Evolutionary conservation across 1,140 invertebrate genomes (phyloP).

Genomic region (Augochlora pura): DNA sequence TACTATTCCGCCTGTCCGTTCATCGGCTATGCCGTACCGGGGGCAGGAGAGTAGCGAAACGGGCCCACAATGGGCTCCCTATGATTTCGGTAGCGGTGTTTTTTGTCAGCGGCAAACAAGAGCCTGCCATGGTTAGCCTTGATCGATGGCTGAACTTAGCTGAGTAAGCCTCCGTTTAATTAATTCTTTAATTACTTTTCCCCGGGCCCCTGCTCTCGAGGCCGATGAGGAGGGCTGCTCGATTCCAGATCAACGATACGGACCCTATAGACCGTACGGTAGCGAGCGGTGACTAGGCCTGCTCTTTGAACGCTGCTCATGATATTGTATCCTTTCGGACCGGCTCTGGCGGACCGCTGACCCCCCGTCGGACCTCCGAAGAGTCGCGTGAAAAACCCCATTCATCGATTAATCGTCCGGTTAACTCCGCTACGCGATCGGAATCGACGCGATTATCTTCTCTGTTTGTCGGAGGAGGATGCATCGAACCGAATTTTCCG

Average conservation of each 20-base stretch:
- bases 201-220: conserved; percentile 13
- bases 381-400: background rate
- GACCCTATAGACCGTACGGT: conserved; percentile 44
- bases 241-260: conserved; percentile 63
- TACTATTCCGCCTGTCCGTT: conserved; percentile 30
- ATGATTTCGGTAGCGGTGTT: conserved; percentile 73
- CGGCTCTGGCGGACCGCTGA: background rate
- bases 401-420: background rate
- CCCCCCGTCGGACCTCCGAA: background rate
- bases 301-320: conserved; percentile 21
- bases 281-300: conserved; percentile 40
- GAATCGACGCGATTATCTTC: background rate
- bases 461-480: too few relatives aligned
- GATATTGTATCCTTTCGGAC: conserved; percentile 18
- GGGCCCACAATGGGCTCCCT: conserved; percentile 63
- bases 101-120: conserved; percentile 66
- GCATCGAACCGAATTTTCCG: background rate
- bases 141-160: conserved; percentile 72
- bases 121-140: conserved; percentile 65
- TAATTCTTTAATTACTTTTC: conserved; percentile 75
- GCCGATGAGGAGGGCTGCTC: background rate
- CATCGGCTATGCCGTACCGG: conserved; percentile 26
- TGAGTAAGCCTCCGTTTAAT: conserved; percentile 74
- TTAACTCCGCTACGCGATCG: background rate
- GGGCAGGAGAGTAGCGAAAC: conserved; percentile 23